Percentiles rank a stretch among this genome's conserved stretches.
phyloP scores from a whole-genome alignment of 2,797 vertebrate genomes.

The Phoxinus dragarum region DNA sequence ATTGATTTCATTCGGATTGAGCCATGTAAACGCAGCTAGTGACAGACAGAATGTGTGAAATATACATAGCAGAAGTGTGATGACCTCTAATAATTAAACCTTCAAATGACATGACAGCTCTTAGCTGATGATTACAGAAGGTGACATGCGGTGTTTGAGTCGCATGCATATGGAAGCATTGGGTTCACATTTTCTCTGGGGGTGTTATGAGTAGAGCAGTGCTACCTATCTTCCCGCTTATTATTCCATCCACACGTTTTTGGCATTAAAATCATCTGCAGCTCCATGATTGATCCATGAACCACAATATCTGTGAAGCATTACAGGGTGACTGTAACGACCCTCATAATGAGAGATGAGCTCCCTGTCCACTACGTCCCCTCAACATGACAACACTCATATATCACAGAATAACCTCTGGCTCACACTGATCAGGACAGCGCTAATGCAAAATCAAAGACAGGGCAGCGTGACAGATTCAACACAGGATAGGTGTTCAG shows the following conservation, averaged over 20 bases:
- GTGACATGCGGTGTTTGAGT: slow-evolving; percentile 12
- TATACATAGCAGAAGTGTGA: slow-evolving; percentile 7
- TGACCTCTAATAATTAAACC: slow-evolving; percentile 41
- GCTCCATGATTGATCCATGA: not conserved
- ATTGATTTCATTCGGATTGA: too few species aligned
- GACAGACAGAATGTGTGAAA: slow-evolving; percentile 21
- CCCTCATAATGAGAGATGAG: slow-evolving; percentile 23
- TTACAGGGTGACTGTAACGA: not conserved
- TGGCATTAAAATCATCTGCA: not conserved
- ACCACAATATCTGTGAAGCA: slow-evolving; percentile 27
- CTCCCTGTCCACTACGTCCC: not conserved
- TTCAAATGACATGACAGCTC: slow-evolving; percentile 37
- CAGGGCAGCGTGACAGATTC: slow-evolving; percentile 27
- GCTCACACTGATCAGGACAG: slow-evolving; percentile 30
- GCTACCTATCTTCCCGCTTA: not conserved
- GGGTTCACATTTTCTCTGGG: slow-evolving; percentile 1
- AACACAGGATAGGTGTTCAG: slow-evolving; percentile 39
- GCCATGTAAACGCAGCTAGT: too few species aligned
- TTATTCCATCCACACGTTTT: not conserved
- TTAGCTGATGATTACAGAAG: slow-evolving; percentile 33
- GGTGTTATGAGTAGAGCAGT: not conserved
- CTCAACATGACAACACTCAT: slow-evolving; percentile 29
- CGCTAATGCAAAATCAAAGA: slow-evolving; percentile 56
- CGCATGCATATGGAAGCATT: too few species aligned
- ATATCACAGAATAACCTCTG: slow-evolving; percentile 34